Evolutionary conservation across 2,113 vertebrate species (phyloP).

Genomic region (Nematolebias whitei): DNA sequence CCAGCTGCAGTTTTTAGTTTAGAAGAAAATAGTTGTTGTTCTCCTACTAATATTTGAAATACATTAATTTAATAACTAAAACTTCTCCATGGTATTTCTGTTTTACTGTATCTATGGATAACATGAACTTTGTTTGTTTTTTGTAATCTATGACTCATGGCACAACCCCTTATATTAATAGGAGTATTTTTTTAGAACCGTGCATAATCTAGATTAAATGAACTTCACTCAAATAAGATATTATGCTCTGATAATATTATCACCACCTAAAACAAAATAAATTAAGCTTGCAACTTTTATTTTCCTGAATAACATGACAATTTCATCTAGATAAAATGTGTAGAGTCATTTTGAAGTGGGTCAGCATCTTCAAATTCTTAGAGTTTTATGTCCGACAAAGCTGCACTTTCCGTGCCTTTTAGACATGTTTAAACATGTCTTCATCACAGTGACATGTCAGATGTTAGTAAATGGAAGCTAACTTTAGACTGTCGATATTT

Average conservation of each 20-base stretch:
- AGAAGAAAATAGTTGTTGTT: too few relatives aligned
- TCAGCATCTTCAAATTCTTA: background rate
- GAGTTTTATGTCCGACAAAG: background rate
- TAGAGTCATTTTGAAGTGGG: background rate
- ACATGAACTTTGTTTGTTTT: background rate
- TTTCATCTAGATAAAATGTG: background rate
- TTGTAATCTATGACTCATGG: background rate
- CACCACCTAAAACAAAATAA: too few relatives aligned
- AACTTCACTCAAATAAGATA: background rate
- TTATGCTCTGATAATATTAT: background rate
- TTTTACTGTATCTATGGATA: background rate
- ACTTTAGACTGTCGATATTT: background rate
- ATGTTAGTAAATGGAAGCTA: background rate
- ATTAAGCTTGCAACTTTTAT: background rate
- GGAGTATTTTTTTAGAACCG: background rate
- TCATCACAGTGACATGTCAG: background rate
- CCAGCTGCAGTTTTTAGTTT: too few relatives aligned
- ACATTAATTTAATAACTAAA: background rate
- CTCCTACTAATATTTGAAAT: too few relatives aligned
- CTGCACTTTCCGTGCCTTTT: background rate
- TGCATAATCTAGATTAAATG: background rate
- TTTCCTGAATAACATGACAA: background rate
- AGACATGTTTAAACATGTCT: too few relatives aligned
- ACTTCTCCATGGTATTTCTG: too few relatives aligned
- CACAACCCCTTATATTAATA: background rate